Evolutionary conservation across 2,797 vertebrate genomes (phyloP).

Genomic region (Choloepus didactylus): DNA sequence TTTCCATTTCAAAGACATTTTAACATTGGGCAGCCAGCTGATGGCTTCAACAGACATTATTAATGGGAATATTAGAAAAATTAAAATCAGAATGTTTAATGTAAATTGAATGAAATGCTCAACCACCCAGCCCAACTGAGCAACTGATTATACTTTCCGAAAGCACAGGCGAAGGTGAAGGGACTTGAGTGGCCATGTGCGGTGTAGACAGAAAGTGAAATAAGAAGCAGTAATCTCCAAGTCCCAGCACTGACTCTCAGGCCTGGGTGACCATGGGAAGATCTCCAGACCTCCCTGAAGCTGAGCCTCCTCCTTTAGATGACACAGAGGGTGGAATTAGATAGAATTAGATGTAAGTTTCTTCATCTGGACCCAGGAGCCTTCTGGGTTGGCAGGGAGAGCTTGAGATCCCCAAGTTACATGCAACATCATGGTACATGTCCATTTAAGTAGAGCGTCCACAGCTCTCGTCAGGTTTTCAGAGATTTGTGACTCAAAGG

Average conservation of each 20-base stretch:
- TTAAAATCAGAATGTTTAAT: conserved; percentile 81
- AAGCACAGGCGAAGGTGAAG: not conserved
- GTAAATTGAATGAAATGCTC: conserved; percentile 81
- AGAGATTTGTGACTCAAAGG: not conserved
- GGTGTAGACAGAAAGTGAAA: not conserved
- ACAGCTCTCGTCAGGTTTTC: not conserved
- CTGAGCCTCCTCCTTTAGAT: not conserved
- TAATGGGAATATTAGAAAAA: conserved; percentile 85
- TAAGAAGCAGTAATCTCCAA: fast-evolving
- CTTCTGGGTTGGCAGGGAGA: not conserved
- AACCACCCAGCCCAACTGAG: conserved; percentile 66
- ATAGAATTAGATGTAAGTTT: not conserved
- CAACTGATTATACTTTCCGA: not conserved
- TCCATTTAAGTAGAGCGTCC: not conserved
- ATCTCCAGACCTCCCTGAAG: not conserved
- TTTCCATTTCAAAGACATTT: conserved; percentile 84
- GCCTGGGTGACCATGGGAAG: fast-evolving
- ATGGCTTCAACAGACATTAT: conserved; percentile 82
- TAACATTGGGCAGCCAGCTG: conserved; percentile 80
- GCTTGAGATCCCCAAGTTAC: fast-evolving
- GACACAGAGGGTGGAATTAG: not conserved
- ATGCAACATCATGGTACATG: fast-evolving
- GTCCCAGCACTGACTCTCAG: not conserved
- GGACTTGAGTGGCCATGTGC: fast-evolving
- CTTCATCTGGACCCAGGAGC: not conserved